Evolutionary conservation across 2,797 vertebrate species (phyloP).

Genomic region (Galagoides demidoff): DNA sequence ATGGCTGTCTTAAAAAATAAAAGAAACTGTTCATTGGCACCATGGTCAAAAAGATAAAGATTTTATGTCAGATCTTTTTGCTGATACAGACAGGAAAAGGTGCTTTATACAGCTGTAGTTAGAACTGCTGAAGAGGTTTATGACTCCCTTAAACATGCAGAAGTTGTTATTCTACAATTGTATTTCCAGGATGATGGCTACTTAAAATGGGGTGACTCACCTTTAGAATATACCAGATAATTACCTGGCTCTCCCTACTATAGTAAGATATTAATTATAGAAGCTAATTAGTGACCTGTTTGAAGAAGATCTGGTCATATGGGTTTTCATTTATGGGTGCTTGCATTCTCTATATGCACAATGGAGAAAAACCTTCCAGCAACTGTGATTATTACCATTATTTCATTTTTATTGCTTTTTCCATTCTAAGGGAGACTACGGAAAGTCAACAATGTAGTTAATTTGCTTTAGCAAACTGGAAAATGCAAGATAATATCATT

Average conservation of each 20-base stretch:
- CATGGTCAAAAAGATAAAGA: constrained; percentile 71
- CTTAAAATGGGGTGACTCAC: constrained; percentile 83
- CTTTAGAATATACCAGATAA: constrained; percentile 85
- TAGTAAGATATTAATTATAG: constrained; percentile 85
- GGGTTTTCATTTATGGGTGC: constrained; percentile 83
- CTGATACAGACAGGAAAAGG: constrained; percentile 68
- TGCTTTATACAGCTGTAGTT: constrained; percentile 29
- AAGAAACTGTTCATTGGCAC: constrained; percentile 69
- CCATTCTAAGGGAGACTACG: constrained; percentile 82
- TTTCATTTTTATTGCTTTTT: constrained; percentile 87
- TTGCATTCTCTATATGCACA: constrained; percentile 79
- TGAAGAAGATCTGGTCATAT: constrained; percentile 82
- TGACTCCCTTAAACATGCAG: constrained; percentile 76
- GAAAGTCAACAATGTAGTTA: constrained; percentile 86
- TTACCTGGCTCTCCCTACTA: constrained; percentile 84
- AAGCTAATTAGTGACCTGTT: constrained; percentile 87
- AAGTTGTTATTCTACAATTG: constrained; percentile 79
- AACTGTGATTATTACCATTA: constrained; percentile 86
- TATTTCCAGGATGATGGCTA: constrained; percentile 83
- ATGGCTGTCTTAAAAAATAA: constrained; percentile 53
- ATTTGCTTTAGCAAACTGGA: constrained; percentile 85
- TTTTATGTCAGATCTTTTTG: constrained; percentile 78
- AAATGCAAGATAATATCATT: constrained; percentile 85
- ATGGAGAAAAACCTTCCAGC: constrained; percentile 82
- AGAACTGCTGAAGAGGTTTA: constrained; percentile 77